Percentiles rank a stretch among this genome's conserved stretches.
These are phyloP conservation scores for Capreolus pygargus DNA, from an alignment of 2,113 vertebrate genomes.

Conservation along the genomic window DNA sequence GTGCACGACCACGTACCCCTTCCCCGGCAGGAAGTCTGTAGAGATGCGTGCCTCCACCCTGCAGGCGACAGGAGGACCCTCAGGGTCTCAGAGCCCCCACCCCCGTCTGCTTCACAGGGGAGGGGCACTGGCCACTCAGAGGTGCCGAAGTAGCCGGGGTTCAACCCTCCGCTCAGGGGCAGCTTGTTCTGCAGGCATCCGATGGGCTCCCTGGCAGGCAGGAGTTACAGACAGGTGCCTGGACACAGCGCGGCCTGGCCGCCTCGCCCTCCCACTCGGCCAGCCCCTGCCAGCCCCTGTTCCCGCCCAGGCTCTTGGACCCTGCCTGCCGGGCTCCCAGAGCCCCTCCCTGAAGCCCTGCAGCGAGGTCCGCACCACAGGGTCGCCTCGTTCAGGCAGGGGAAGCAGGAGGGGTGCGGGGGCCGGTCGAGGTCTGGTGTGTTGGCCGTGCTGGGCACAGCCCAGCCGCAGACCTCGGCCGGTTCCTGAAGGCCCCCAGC, in stretches of 20 bases:
- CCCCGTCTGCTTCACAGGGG: not conserved
- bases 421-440: not conserved
- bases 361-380: not conserved
- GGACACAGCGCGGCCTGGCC: accelerated
- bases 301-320: not conserved
- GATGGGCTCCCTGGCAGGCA: not conserved
- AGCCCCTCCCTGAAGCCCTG: not conserved
- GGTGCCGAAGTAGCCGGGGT: accelerated
- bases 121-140: not conserved
- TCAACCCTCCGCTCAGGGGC: accelerated
- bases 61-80: not conserved
- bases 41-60: not conserved
- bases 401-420: not conserved
- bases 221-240: accelerated
- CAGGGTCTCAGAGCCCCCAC: not conserved
- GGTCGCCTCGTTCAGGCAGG: not conserved
- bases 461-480: accelerated
- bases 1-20: not conserved
- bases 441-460: accelerated
- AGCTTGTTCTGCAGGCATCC: not conserved
- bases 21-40: not conserved
- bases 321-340: not conserved
- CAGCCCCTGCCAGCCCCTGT: not conserved
- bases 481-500: not conserved
- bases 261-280: accelerated